Conservation (phyloP, 2,113 vertebrate genomes). For the Melanotaenia duboulayi region DNA sequence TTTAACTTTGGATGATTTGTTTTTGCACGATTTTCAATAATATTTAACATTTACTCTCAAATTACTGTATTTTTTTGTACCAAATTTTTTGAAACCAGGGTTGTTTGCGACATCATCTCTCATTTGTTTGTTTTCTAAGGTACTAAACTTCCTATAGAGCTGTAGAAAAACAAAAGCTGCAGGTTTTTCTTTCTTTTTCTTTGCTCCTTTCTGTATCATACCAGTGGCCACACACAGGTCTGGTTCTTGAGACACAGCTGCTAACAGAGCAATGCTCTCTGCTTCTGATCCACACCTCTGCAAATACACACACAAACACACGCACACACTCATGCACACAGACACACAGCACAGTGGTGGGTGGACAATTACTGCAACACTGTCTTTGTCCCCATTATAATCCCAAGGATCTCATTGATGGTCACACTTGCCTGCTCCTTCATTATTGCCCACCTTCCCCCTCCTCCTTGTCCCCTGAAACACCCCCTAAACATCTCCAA, state of each 20-base stretch:
- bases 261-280: slow-evolving; percentile 70
- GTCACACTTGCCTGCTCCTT: slow-evolving; percentile 73
- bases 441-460: slow-evolving; percentile 47
- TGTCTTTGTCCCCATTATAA: slow-evolving; percentile 77
- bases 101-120: no score
- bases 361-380: slow-evolving; percentile 77
- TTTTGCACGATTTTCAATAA: no score
- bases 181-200: slow-evolving; percentile 6
- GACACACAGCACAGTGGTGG: slow-evolving; percentile 46
- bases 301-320: slow-evolving; percentile 17
- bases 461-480: slow-evolving; percentile 40
- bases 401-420: slow-evolving; percentile 78
- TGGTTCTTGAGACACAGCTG: slow-evolving; percentile 71
- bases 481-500: slow-evolving; percentile 34
- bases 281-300: slow-evolving; percentile 26
- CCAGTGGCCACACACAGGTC: slow-evolving; percentile 23
- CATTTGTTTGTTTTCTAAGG: no score
- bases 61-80: neutral
- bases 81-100: no score
- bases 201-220: neutral
- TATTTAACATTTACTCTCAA: neutral
- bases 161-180: slow-evolving; percentile 8
- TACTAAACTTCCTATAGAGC: neutral
- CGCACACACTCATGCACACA: slow-evolving; percentile 29
- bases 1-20: no score